These are phyloP conservation scores for Microplitis demolitor DNA, from an alignment of 1,140 invertebrate genomes.

Conservation along the genomic window DNA sequence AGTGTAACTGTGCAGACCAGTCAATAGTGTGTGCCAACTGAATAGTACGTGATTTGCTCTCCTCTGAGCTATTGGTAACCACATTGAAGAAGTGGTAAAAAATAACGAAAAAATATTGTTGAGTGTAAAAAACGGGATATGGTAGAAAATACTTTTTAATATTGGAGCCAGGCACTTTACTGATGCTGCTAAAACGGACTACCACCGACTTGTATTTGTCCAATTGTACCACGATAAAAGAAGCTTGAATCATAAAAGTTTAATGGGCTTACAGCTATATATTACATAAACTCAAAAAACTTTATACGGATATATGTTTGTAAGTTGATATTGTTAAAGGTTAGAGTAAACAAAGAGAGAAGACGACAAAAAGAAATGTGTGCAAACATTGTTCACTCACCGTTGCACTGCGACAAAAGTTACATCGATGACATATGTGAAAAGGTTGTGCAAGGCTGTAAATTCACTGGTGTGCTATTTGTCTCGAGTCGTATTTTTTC, in stretches of 20 bases:
- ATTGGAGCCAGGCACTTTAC: not conserved
- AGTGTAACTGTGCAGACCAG: not conserved
- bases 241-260: conserved; percentile 53
- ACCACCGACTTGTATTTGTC: too few species aligned
- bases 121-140: not conserved
- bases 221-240: not conserved
- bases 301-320: not conserved
- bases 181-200: too few species aligned
- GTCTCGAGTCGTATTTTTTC: not conserved
- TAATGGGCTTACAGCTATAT: conserved; percentile 38
- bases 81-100: not conserved
- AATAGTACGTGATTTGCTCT: conserved; percentile 10
- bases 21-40: not conserved
- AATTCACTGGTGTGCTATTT: conserved; percentile 5
- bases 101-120: not conserved
- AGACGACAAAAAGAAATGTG: not conserved
- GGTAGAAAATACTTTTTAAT: not conserved
- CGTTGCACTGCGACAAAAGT: not conserved
- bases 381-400: not conserved
- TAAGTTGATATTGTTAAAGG: conserved; percentile 19
- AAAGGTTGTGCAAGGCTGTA: conserved; percentile 18
- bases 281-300: not conserved
- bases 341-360: not conserved
- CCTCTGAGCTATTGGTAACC: not conserved
- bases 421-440: conserved; percentile 3